phyloP scores from a whole-genome alignment of 2,888 invertebrate species.

The Heteromurus nitidus region DNA sequence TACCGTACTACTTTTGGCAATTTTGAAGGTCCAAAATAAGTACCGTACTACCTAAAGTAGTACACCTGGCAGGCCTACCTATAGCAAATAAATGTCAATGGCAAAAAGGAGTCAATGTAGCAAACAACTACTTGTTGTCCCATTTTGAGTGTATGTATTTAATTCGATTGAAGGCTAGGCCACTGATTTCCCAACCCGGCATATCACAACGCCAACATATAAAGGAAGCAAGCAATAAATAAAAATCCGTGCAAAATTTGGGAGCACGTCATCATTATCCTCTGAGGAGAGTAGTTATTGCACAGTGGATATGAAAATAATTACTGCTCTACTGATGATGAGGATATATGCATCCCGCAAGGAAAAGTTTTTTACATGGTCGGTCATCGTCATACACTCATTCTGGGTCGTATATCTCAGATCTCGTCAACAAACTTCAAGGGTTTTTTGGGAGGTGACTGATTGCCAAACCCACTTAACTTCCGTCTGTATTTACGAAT shows the following conservation, averaged over 20 bases:
- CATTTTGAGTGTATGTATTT: neutral
- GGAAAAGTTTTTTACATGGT: constrained; percentile 3
- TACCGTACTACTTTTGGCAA: too few relatives aligned
- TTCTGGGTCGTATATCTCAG: constrained; percentile 43
- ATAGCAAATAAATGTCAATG: constrained; percentile 9
- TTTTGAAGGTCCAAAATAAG: too few relatives aligned
- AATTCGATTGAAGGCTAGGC: constrained; percentile 3
- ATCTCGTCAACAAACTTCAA: constrained; percentile 34
- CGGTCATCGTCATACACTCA: constrained; percentile 14
- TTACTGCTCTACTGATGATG: constrained; percentile 15
- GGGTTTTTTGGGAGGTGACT: constrained; percentile 29
- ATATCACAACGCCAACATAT: constrained; percentile 9
- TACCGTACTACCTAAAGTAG: too few relatives aligned
- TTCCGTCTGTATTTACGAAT: constrained; percentile 22
- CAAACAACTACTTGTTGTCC: neutral
- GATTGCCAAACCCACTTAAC: constrained; percentile 36
- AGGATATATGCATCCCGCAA: neutral
- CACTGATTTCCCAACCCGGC: constrained; percentile 8
- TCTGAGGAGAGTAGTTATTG: neutral
- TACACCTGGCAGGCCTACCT: too few relatives aligned
- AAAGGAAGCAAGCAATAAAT: constrained; percentile 8
- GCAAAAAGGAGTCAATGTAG: neutral
- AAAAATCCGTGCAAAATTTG: neutral
- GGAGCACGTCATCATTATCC: neutral
- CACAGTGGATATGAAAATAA: constrained; percentile 35